Evolutionary conservation across 2,797 vertebrate species (phyloP).

Genomic region (Tragelaphus eurycerus): DNA sequence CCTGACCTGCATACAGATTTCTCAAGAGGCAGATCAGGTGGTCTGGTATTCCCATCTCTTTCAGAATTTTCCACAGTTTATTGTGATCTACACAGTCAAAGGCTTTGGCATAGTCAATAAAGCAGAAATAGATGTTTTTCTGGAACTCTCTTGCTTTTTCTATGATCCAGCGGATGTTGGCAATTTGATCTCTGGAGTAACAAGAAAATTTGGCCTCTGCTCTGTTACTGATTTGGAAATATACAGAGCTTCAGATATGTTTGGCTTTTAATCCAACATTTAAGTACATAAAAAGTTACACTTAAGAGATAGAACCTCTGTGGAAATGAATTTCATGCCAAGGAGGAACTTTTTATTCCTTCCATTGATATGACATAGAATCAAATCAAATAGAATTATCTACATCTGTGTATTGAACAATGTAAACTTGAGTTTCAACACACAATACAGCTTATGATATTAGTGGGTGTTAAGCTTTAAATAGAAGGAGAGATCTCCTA

Average conservation of each 20-base stretch:
- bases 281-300: neutral
- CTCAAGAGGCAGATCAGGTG: too few relatives aligned
- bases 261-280: neutral
- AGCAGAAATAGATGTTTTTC: too few relatives aligned
- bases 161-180: too few relatives aligned
- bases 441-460: neutral
- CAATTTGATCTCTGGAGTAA: too few relatives aligned
- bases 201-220: neutral
- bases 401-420: neutral
- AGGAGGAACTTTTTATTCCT: neutral
- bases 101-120: too few relatives aligned
- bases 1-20: too few relatives aligned
- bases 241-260: neutral
- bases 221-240: constrained; percentile 2
- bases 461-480: neutral
- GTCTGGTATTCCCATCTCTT: too few relatives aligned
- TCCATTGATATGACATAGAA: neutral
- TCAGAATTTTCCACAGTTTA: too few relatives aligned
- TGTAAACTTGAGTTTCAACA: neutral
- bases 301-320: neutral
- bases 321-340: neutral
- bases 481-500: neutral
- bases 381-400: neutral
- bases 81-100: too few relatives aligned
- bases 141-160: too few relatives aligned